phyloP scores from a whole-genome alignment of 2,113 vertebrate genomes.

The Burhinus bistriatus region DNA sequence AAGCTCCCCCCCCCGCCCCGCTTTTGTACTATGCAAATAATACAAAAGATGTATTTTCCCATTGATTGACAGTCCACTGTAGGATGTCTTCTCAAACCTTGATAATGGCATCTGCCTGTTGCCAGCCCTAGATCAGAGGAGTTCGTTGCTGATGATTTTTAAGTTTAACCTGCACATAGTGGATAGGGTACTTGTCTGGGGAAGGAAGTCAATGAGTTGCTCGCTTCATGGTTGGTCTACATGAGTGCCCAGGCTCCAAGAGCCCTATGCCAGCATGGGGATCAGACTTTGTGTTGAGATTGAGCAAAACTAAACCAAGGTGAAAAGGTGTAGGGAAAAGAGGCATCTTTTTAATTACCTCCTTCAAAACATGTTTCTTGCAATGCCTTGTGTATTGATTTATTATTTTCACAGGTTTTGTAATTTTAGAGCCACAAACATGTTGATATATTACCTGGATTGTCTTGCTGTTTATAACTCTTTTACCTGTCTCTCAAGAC shows the following conservation, averaged over 20 bases:
- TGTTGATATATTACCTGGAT: background rate
- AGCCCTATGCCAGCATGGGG: rapidly evolving
- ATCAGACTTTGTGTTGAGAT: background rate
- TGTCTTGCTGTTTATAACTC: background rate
- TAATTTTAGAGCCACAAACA: background rate
- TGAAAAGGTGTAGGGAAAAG: background rate
- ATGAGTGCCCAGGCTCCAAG: background rate
- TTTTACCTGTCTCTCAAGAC: background rate
- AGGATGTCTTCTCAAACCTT: background rate
- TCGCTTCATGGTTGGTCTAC: background rate
- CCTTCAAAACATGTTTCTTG: background rate
- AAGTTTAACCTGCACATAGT: background rate
- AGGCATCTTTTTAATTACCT: background rate
- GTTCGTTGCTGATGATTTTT: background rate
- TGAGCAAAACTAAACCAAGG: background rate
- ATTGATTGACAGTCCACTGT: background rate
- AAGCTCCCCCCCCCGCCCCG: background rate
- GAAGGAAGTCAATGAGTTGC: background rate
- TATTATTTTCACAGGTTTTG: background rate
- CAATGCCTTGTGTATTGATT: background rate
- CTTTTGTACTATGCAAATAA: background rate
- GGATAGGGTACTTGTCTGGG: background rate
- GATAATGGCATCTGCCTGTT: background rate
- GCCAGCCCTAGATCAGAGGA: background rate
- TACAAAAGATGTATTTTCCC: background rate